phyloP scores from a whole-genome alignment of 1,140 invertebrate species.

The Drosophila burlai region DNA sequence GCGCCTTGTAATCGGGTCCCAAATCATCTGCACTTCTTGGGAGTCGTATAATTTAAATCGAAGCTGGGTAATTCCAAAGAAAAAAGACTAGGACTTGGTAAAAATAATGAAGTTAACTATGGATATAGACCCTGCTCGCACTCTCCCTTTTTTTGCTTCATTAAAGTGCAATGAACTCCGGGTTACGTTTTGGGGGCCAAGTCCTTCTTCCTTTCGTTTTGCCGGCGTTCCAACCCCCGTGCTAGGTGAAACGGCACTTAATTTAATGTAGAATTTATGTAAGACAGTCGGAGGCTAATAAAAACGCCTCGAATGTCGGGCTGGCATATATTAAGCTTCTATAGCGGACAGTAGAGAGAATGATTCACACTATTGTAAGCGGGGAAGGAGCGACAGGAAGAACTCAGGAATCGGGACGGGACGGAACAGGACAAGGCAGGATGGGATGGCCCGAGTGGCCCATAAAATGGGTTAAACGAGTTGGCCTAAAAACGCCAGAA shows the following conservation, averaged over 20 bases:
- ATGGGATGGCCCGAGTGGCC: slow-evolving; percentile 23
- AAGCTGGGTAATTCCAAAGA: neutral
- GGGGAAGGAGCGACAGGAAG: slow-evolving; percentile 12
- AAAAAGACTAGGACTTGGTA: neutral
- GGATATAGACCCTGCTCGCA: neutral
- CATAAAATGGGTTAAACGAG: slow-evolving; percentile 73
- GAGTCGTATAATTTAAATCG: neutral
- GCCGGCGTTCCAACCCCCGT: slow-evolving; percentile 41
- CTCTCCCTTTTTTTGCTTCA: slow-evolving; percentile 35
- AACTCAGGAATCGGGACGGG: slow-evolving; percentile 8
- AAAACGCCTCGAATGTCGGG: slow-evolving; percentile 66
- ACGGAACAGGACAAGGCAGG: neutral
- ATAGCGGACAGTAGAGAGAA: slow-evolving; percentile 21
- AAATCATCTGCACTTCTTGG: slow-evolving; percentile 4
- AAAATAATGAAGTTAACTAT: neutral
- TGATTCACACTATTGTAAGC: slow-evolving; percentile 56
- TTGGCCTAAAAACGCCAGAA: slow-evolving; percentile 75
- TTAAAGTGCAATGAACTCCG: slow-evolving; percentile 79
- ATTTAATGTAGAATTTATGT: slow-evolving; percentile 82
- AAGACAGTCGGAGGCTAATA: slow-evolving; percentile 73
- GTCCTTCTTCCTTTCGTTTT: slow-evolving; percentile 35
- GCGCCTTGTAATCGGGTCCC: slow-evolving; percentile 13
- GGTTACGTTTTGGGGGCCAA: slow-evolving; percentile 18
- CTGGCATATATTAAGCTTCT: slow-evolving; percentile 40
- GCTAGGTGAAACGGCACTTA: slow-evolving; percentile 67